phyloP scores from a whole-genome alignment of 2,797 vertebrate genomes.

The Heliangelus exortis region DNA sequence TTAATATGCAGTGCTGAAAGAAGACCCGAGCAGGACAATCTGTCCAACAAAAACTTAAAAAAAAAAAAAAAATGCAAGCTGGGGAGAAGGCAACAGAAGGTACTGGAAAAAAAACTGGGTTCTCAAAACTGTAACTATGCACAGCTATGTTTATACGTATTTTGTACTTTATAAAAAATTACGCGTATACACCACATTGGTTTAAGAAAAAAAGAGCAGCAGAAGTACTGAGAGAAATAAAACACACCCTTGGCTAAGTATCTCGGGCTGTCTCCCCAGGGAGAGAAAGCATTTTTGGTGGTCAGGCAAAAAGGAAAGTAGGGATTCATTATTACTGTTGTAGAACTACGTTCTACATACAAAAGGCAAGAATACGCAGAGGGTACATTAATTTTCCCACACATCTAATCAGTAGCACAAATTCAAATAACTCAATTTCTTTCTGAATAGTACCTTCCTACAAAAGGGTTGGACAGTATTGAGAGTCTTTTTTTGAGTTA shows the following conservation, averaged over 20 bases:
- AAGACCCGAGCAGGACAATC: not conserved
- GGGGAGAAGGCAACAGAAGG: not conserved
- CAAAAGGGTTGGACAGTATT: not conserved
- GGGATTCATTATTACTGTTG: conserved; percentile 56
- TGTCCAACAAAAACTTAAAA: not conserved
- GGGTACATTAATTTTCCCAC: conserved; percentile 21
- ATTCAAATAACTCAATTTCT: not conserved
- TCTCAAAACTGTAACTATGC: not conserved
- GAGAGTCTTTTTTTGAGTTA: not conserved
- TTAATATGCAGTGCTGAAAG: not conserved
- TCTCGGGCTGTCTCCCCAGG: not conserved
- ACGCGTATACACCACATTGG: not conserved
- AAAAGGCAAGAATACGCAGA: conserved; percentile 40
- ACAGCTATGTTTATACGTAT: not conserved
- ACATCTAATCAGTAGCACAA: not conserved
- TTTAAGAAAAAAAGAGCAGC: conserved; percentile 39
- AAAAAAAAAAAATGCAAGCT: not conserved
- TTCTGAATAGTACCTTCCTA: not conserved
- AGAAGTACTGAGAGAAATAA: conserved; percentile 55
- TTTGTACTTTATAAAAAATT: conserved; percentile 40
- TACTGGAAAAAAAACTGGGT: not conserved
- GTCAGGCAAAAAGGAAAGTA: conserved; percentile 22
- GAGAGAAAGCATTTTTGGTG: conserved; percentile 46
- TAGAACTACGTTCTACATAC: conserved; percentile 6
- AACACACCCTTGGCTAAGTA: conserved; percentile 50